These are phyloP conservation scores for Anas platyrhynchos DNA, from an alignment of 2,113 vertebrate genomes.

Conservation along the genomic window DNA sequence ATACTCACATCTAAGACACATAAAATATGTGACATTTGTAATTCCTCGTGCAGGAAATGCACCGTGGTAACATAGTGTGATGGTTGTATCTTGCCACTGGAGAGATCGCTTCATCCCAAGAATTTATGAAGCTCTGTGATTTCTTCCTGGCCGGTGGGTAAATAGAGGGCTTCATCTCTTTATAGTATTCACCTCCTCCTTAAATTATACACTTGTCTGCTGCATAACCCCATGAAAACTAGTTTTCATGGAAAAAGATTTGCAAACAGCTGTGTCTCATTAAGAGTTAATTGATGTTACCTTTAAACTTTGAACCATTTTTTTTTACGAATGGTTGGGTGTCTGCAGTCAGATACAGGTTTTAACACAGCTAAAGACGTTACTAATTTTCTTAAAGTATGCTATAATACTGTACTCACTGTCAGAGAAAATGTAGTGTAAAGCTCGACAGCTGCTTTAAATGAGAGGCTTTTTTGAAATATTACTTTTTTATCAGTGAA, in stretches of 20 bases:
- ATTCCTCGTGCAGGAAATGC: conserved; percentile 73
- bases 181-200: conserved; percentile 11
- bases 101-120: conserved; percentile 63
- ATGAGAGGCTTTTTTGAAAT: neutral
- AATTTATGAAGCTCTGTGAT: conserved; percentile 68
- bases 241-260: neutral
- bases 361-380: neutral
- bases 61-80: conserved; percentile 67
- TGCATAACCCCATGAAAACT: conserved; percentile 1
- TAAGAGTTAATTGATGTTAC: neutral
- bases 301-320: neutral
- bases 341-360: neutral
- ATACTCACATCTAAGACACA: conserved; percentile 27
- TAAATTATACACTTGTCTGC: neutral
- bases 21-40: conserved; percentile 65
- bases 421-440: neutral
- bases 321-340: neutral
- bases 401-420: neutral
- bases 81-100: conserved; percentile 67
- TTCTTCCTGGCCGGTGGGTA: conserved; percentile 69
- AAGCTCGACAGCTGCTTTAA: neutral
- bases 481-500: accelerated
- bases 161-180: conserved; percentile 47
- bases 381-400: neutral
- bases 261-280: neutral